Evolutionary conservation across 1,140 invertebrate genomes (phyloP), one percentile per base, ranked within the genome.

Genomic region (Uloborus diversus): DNA sequence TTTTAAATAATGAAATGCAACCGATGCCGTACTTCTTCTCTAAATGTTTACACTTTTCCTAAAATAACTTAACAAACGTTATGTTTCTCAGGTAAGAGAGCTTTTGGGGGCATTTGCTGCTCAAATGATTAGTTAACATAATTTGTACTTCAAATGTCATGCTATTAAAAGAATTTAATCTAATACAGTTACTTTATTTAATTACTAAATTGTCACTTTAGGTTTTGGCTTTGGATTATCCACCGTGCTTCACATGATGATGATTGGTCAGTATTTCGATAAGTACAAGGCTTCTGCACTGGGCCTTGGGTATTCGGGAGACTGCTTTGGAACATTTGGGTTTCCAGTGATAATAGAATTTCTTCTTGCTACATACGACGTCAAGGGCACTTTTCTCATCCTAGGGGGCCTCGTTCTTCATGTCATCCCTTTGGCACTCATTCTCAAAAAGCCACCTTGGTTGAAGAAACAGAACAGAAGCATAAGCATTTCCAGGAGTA

Each of bases 401-500:
- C 91, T 95, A 87, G 94, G 94, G 3, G 94, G 91, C 20, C 87
- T 95, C 1, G 92, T 93, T 61, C 86, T 96, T 14, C 94, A 96
- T 84, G 92, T 94, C 1, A 93, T 93, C 89, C 92, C 94, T 1
- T 92, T 92, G 17, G 92, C 92, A 0, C 90, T 91, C 28, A 89
- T 94, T 0, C 93, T 93, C 82, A 88, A 92, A 59, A 94, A 94
- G 25, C 75, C 82, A 1, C 82, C 59, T 3, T 79, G 81, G 62
- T n/a, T 73, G 23, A 25, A 61, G 20, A 20, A 35, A 49, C 23
- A 30, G 9, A 42, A 42, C 9, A 59, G 32, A 59, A 30, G 56
- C 28, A 59, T 17, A 42, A 42, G 17, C 9, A 17, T 42, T 42
- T 0, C 2, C 17, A 13, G 9, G 17, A 0, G 9, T 42, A 42